Percentiles rank a stretch among this genome's conserved stretches.
These are phyloP conservation scores for Ia io DNA, from an alignment of 2,113 vertebrate genomes.

Conservation along the genomic window DNA sequence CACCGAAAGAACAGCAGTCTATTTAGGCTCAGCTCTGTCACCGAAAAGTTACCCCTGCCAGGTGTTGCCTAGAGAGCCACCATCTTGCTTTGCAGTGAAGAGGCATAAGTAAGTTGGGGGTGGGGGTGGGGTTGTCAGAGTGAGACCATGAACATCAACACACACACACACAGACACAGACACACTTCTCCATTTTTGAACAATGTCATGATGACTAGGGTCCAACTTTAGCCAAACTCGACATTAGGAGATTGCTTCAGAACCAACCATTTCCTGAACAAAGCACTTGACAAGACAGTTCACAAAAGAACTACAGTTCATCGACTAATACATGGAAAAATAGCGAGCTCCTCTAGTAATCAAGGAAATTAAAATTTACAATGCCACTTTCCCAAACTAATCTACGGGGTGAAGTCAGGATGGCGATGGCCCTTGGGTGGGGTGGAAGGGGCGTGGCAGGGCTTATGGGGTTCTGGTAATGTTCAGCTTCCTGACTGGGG, in stretches of 20 bases:
- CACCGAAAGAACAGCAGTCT: conserved; percentile 30
- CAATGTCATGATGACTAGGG: neutral
- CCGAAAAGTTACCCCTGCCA: neutral
- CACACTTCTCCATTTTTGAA: neutral
- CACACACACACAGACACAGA: neutral
- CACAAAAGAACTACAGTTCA: neutral
- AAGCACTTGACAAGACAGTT: conserved; percentile 24
- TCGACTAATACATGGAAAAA: neutral
- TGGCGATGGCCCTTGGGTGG: too few species aligned
- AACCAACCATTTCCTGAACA: conserved; percentile 33
- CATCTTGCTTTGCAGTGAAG: neutral
- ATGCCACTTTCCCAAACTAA: neutral
- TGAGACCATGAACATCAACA: fast-evolving
- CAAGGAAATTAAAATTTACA: neutral
- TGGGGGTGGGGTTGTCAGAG: neutral
- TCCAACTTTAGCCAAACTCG: neutral
- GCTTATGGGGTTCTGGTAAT: neutral
- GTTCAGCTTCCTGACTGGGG: neutral
- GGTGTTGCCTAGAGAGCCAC: neutral
- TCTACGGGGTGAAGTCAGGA: neutral
- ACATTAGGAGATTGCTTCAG: conserved; percentile 37
- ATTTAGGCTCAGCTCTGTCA: conserved; percentile 36
- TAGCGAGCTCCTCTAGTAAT: neutral
- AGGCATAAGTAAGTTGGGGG: neutral
- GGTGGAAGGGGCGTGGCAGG: neutral